Conservation (phyloP, 2,888 invertebrate species). For the Cheilosia pagana region DNA sequence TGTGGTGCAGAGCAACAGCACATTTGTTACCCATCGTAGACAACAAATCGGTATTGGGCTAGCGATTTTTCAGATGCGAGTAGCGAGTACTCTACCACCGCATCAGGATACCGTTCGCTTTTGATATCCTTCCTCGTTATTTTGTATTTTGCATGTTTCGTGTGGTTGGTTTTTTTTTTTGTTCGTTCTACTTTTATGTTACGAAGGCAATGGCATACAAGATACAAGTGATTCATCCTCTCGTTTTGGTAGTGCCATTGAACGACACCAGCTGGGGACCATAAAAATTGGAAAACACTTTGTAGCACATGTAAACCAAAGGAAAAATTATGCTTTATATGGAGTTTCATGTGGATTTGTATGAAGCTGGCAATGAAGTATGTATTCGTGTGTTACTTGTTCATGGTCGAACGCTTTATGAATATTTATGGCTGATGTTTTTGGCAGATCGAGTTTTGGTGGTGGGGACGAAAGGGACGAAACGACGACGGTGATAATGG, state of each 20-base stretch:
- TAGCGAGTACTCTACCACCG: conserved; percentile 58
- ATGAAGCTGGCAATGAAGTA: conserved; percentile 50
- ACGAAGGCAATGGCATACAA: background rate
- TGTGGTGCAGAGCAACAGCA: conserved; percentile 59
- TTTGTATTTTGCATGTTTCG: conserved; percentile 73
- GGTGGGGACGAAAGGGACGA: conserved; percentile 12
- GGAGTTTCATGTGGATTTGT: conserved; percentile 35
- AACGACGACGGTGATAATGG: background rate
- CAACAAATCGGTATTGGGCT: conserved; percentile 71
- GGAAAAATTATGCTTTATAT: conserved; percentile 61
- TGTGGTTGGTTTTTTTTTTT: conserved; percentile 41
- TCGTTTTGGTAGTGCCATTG: conserved; percentile 54
- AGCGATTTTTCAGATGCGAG: conserved; percentile 67
- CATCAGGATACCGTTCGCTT: conserved; percentile 66
- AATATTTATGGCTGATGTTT: conserved; percentile 62
- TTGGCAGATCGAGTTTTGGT: conserved; percentile 20
- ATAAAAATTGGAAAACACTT: conserved; percentile 75
- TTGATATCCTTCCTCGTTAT: conserved; percentile 71
- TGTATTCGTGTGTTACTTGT: conserved; percentile 54
- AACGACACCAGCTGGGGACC: conserved; percentile 66
- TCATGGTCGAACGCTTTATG: conserved; percentile 64
- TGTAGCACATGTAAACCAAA: conserved; percentile 71
- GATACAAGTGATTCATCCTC: conserved; percentile 60
- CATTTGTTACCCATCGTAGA: conserved; percentile 72
- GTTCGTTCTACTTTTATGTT: no score